Evolutionary conservation across 2,888 invertebrate genomes (phyloP).

Genomic region (Actias luna): DNA sequence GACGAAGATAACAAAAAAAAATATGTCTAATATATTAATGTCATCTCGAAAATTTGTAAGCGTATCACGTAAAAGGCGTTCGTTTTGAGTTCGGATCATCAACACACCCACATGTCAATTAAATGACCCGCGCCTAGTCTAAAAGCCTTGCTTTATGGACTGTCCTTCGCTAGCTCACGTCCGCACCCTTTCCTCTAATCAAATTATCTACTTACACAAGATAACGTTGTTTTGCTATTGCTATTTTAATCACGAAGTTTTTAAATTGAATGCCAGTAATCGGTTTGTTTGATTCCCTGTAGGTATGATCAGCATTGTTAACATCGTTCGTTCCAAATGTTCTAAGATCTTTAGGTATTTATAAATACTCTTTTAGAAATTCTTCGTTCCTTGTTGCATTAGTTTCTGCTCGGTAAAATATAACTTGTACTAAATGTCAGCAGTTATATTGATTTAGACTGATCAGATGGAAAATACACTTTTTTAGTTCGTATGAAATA

Average conservation of each 20-base stretch:
- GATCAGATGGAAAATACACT: not conserved
- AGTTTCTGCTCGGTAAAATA: not conserved
- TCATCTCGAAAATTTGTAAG: not conserved
- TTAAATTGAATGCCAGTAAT: not conserved
- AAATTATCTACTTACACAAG: conserved; percentile 19
- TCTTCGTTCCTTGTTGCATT: not conserved
- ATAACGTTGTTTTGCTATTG: conserved; percentile 14
- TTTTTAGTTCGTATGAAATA: not conserved
- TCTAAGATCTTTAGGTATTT: not conserved
- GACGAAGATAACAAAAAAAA: not conserved
- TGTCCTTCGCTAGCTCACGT: conserved; percentile 2
- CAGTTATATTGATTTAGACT: not conserved
- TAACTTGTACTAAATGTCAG: not conserved
- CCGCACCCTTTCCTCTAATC: conserved; percentile 11
- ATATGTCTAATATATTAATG: conserved; percentile 1
- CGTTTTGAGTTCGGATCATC: conserved; percentile 9
- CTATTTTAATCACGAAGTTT: not conserved
- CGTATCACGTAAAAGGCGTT: conserved; percentile 9
- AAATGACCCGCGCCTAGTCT: conserved; percentile 21
- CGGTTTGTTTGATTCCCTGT: not conserved
- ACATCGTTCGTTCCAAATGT: not conserved
- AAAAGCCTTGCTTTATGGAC: conserved; percentile 24
- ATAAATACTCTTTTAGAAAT: not conserved
- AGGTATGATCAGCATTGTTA: not conserved
- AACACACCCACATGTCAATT: conserved; percentile 11